phyloP scores from a whole-genome alignment of 2,113 vertebrate genomes.

The Dasypus novemcinctus region DNA sequence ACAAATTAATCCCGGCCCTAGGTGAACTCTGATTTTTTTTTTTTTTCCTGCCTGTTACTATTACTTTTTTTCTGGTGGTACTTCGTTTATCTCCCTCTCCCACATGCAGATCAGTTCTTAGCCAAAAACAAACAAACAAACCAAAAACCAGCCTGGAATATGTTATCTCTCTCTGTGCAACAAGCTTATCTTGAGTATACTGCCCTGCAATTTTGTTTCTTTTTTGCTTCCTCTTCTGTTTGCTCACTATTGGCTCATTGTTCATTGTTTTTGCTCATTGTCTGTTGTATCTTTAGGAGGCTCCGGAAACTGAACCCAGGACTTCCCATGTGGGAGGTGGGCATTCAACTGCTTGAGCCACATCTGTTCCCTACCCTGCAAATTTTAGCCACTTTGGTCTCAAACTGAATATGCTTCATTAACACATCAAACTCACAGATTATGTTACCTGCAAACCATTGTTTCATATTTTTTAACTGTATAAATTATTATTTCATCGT shows the following conservation, averaged over 20 bases:
- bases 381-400: neutral
- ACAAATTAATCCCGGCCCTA: neutral
- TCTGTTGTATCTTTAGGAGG: too few relatives aligned
- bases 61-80: neutral
- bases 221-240: too few relatives aligned
- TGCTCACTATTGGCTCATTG: too few relatives aligned
- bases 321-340: too few relatives aligned
- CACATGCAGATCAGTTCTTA: neutral
- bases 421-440: neutral
- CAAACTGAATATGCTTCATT: neutral
- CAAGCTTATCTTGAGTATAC: neutral
- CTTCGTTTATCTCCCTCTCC: neutral
- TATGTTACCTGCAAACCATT: neutral
- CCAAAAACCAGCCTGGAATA: neutral
- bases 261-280: too few relatives aligned
- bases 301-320: too few relatives aligned
- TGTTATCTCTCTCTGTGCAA: rapidly evolving
- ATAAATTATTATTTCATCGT: neutral
- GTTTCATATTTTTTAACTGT: neutral
- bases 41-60: neutral
- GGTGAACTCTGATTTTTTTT: neutral
- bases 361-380: neutral
- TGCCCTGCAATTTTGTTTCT: neutral
- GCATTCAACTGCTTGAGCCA: too few relatives aligned
- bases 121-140: neutral